phyloP scores from a whole-genome alignment of 2,113 vertebrate genomes.

The Hydrochoerus hydrochaeris region DNA sequence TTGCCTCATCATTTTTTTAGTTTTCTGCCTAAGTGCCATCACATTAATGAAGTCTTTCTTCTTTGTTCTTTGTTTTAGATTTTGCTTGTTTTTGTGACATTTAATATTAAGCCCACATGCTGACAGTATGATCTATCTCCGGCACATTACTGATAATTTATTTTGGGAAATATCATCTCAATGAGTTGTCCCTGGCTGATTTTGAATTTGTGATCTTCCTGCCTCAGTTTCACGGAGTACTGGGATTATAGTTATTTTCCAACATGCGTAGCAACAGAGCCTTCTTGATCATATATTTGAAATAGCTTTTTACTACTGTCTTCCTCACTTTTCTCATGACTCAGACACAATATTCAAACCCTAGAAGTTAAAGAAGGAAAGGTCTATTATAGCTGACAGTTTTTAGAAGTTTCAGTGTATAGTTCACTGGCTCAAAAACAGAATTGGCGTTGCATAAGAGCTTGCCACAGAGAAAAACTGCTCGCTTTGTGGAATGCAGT shows the following conservation, averaged over 20 bases:
- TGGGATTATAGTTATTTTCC: neutral
- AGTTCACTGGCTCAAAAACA: neutral
- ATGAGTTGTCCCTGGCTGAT: neutral
- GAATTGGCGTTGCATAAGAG: neutral
- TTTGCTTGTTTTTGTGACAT: neutral
- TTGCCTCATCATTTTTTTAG: neutral
- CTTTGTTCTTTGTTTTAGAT: neutral
- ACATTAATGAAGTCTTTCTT: neutral
- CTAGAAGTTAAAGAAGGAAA: neutral
- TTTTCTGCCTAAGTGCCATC: neutral
- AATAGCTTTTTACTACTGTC: neutral
- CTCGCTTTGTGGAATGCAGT: neutral
- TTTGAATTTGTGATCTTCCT: neutral
- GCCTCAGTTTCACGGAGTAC: neutral
- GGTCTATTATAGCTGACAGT: neutral
- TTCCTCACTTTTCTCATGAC: neutral
- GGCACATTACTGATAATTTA: neutral
- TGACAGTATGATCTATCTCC: neutral
- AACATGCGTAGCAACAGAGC: neutral
- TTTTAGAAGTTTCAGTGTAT: neutral
- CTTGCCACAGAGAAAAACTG: neutral
- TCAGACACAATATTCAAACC: neutral
- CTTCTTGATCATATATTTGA: neutral
- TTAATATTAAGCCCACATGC: rapidly evolving
- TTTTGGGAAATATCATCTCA: neutral